Percentiles rank a stretch among this genome's conserved stretches.
These are phyloP conservation scores for Unio pictorum DNA, from an alignment of 2,888 invertebrate genomes.

Conservation along the genomic window DNA sequence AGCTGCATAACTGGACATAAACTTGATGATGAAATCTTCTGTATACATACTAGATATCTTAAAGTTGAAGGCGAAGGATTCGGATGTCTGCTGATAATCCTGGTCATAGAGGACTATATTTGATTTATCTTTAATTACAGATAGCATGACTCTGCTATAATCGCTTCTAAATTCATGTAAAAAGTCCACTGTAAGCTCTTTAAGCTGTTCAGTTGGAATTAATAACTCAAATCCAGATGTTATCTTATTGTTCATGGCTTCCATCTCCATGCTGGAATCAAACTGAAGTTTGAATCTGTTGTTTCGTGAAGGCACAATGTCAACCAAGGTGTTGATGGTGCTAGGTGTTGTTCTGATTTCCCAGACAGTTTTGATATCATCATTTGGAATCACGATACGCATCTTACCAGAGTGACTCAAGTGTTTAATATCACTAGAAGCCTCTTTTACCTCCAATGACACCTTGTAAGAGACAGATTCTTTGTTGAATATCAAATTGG, in stretches of 20 bases:
- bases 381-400: conserved; percentile 20
- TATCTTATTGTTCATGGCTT: conserved; percentile 16
- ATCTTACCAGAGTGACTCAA: conserved; percentile 20
- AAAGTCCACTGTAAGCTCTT: conserved; percentile 24
- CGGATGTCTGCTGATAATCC: conserved; percentile 23
- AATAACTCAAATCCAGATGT: conserved; percentile 26
- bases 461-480: conserved; percentile 8
- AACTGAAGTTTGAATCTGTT: conserved; percentile 28
- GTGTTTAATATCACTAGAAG: conserved; percentile 14
- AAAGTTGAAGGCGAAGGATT: conserved; percentile 23
- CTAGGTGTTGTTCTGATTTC: conserved; percentile 12
- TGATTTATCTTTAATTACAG: conserved; percentile 32
- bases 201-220: conserved; percentile 35
- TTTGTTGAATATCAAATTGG: conserved; percentile 10
- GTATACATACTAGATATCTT: conserved; percentile 22
- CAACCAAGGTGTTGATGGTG: conserved; percentile 13
- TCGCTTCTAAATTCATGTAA: conserved; percentile 36
- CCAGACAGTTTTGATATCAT: conserved; percentile 22
- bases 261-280: conserved; percentile 14
- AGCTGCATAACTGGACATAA: conserved; percentile 29
- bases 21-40: conserved; percentile 31
- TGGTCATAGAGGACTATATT: conserved; percentile 28
- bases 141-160: conserved; percentile 21
- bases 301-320: conserved; percentile 18
- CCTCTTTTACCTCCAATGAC: conserved; percentile 4